Evolutionary conservation across 2,888 invertebrate genomes (phyloP).

Genomic region (Adineta ricciae): DNA sequence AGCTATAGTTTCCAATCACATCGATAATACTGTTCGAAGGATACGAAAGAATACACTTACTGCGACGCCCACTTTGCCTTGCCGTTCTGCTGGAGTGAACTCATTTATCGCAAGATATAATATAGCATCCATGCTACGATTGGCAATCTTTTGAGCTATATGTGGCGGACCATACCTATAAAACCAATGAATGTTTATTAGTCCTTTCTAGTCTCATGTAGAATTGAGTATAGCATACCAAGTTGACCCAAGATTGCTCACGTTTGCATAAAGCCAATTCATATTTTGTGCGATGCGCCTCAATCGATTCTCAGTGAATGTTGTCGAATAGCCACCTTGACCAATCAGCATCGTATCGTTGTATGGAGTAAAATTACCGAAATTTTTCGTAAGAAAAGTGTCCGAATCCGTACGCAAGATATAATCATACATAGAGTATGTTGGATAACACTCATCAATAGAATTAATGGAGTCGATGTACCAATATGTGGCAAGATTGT

Average conservation of each 20-base stretch:
- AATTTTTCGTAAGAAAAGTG: conserved; percentile 29
- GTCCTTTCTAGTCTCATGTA: no score
- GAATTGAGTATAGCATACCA: conserved; percentile 11
- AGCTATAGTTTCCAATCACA: background rate
- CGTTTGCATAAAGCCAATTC: conserved; percentile 3
- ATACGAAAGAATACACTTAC: background rate
- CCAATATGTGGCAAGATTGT: background rate
- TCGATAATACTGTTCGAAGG: no score
- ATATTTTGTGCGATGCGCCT: conserved; percentile 21
- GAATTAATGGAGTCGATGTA: conserved; percentile 32
- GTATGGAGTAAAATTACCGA: conserved; percentile 24
- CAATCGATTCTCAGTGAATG: conserved; percentile 6
- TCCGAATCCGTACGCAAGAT: conserved; percentile 29
- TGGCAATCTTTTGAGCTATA: background rate
- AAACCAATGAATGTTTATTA: no score
- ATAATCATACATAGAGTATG: conserved; percentile 27
- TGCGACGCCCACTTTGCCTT: conserved; percentile 11
- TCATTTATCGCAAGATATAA: conserved; percentile 28
- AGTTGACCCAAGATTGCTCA: conserved; percentile 26
- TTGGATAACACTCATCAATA: conserved; percentile 26
- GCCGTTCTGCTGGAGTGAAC: conserved; percentile 26
- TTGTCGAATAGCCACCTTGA: conserved; percentile 23
- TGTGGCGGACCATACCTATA: background rate
- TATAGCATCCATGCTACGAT: conserved; percentile 26
- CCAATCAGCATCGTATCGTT: conserved; percentile 25